Conservation (phyloP, 2,888 invertebrate genomes). For the Pteria penguin region DNA sequence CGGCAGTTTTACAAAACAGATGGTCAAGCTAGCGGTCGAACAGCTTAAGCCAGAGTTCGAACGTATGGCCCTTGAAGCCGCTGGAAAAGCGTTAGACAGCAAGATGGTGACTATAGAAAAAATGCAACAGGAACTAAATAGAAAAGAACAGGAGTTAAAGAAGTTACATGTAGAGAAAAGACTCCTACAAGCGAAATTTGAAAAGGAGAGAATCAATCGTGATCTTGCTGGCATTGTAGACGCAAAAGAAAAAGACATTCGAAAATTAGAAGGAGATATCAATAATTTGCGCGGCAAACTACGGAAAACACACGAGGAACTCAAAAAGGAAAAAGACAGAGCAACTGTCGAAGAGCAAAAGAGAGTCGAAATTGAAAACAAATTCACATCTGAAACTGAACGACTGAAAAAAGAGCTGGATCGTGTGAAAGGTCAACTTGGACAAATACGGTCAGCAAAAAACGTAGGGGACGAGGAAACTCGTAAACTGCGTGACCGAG, state of each 20-base stretch:
- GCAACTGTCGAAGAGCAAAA: constrained; percentile 51
- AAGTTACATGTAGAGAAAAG: constrained; percentile 53
- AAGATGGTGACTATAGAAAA: constrained; percentile 57
- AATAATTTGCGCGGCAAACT: constrained; percentile 48
- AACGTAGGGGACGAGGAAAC: constrained; percentile 62
- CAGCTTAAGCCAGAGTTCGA: constrained; percentile 61
- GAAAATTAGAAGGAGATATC: constrained; percentile 53
- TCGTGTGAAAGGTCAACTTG: constrained; percentile 57
- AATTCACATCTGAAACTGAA: constrained; percentile 54
- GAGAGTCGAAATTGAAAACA: constrained; percentile 53
- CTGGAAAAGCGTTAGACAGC: constrained; percentile 55
- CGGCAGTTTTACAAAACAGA: constrained; percentile 59
- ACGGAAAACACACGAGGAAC: constrained; percentile 49
- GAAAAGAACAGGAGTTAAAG: constrained; percentile 56
- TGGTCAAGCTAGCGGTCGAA: constrained; percentile 58
- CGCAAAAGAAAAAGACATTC: constrained; percentile 57
- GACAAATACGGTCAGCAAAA: constrained; percentile 59
- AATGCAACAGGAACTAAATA: constrained; percentile 57
- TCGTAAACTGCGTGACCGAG: constrained; percentile 57
- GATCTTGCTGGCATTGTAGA: constrained; percentile 50
- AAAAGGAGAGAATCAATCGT: constrained; percentile 51
- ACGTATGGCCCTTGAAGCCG: constrained; percentile 55
- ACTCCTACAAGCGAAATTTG: constrained; percentile 55
- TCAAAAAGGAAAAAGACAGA: constrained; percentile 53
- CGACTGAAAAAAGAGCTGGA: constrained; percentile 55